Base-by-base conservation (phyloP, 2,113 vertebrate species). In the Megaleporinus macrocephalus region DNA sequence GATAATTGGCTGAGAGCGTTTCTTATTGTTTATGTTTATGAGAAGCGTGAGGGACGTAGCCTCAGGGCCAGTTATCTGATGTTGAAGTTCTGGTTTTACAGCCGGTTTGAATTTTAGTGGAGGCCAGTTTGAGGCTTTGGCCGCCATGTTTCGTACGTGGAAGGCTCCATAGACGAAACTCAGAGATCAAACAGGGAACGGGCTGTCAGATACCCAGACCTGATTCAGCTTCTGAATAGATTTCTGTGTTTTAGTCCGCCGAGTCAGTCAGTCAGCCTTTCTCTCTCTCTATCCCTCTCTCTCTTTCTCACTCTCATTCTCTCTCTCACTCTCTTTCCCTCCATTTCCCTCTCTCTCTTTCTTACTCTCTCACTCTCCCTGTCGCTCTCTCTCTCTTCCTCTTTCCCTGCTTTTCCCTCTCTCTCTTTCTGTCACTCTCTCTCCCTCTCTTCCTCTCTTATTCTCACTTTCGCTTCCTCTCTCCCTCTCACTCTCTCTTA, bases 141-240 rank as follows among this genome's bases (percentile, higher is more conserved):
- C 33, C 22, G 27, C n/a, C 14, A 70, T 41, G 20, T 10, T 44
- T 44, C 24, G 22, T 44, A 24, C 24, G 30, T 22, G 16, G 36
- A 68, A 33, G 30, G 10, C 33, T 22, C 36, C 24, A 41, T 30
- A 49, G 26, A 30, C 41, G 41, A 82, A 76, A 71, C 55, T 73
- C 44, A 33, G 53, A 73, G 53, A 81, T 81, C 63, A 76, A 70
- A 68, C 20, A 59, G 73, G 73, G 76, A 61, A 71, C 47, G 33
- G 80, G 26, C 53, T 82, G 73, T 53, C 80, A 76, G 80, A 82
- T 82, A 62, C 76, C 59, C 18, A 82, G 65, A 70, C 47, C 57
- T 69, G 47, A 76, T 70, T 76, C 73, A 82, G 70, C 76, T 76
- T 82, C 49, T 3, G 5, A 33, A 71, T 69, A 61, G 80, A 82